Evolutionary conservation across 2,113 vertebrate genomes (phyloP), one percentile per base, ranked within the genome.

Genomic region (Chroicocephalus ridibundus): DNA sequence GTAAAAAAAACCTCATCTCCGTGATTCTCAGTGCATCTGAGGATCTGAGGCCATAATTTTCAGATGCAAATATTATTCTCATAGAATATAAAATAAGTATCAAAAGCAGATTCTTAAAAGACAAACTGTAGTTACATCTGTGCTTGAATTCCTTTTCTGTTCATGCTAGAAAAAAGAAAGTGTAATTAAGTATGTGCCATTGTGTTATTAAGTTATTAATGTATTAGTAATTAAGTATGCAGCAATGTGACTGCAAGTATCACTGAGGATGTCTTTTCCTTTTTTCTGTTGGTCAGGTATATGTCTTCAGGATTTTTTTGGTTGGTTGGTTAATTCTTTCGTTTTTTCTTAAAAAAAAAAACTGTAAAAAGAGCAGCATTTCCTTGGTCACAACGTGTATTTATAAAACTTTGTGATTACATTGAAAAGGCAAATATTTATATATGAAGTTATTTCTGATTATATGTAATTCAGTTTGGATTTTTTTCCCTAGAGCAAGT

Each of bases 331-430:
- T 65, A 3, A 36, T 62, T 26, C 3, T 62, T 83, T 49, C 1
- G 12, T 44, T 34, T 82, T 12, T 31, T 25, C 15, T 40, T 40
- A 12, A 10, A 62, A 82, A 31, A 31, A 8, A 24, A n/a, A 11
- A 15, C 10, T 8, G 19, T 2, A 21, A 70, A 34, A 79, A 40
- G 1, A 52, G 1, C 0, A 29, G 1, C 13, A 42, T 77, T 68
- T 51, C 7, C 11, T 55, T 84, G 6, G 3, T 25, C 8, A 55
- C 51, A 52, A 88, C 55, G 69, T 32, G 32, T 20, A 52, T 51
- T 42, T 72, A 46, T 21, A 68, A 82, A 68, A 60, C 0, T 17
- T 51, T 40, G 2, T 38, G 9, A 32, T 64, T 57, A 18, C 17
- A 32, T 2, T 55, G 16, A 68, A 79, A 72, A 32, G 4, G 2